Evolutionary conservation across 2,113 vertebrate genomes (phyloP).

Genomic region (Castor canadensis): DNA sequence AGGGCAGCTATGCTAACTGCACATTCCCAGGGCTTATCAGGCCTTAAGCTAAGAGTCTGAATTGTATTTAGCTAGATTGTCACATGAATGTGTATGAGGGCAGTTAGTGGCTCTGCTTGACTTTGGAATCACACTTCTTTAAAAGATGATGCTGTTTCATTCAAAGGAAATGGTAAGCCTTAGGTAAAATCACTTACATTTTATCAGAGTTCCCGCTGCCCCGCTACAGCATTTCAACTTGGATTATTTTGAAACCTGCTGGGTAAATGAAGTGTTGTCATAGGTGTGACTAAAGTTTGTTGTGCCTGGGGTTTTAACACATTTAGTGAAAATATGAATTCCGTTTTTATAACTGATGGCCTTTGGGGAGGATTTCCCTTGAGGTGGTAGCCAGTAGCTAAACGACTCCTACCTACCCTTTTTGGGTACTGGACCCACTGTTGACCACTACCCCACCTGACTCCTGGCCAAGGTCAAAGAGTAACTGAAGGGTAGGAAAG

Average conservation of each 20-base stretch:
- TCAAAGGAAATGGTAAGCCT: neutral
- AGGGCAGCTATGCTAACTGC: neutral
- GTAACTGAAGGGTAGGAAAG: too few species aligned
- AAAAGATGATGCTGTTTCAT: conserved; percentile 15
- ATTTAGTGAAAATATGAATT: neutral
- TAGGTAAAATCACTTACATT: neutral
- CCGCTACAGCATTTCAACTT: neutral
- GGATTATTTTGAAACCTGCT: neutral
- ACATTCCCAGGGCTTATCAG: neutral
- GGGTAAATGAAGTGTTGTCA: neutral
- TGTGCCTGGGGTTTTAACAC: neutral
- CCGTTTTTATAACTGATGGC: neutral
- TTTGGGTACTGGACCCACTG: too few species aligned
- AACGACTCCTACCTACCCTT: too few species aligned
- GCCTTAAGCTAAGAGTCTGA: neutral
- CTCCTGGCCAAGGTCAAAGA: too few species aligned
- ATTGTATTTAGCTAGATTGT: neutral
- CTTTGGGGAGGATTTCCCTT: too few species aligned
- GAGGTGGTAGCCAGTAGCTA: too few species aligned
- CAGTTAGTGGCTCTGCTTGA: neutral
- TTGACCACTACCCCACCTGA: too few species aligned
- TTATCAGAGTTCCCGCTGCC: too few species aligned
- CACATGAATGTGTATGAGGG: neutral
- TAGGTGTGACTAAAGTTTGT: neutral
- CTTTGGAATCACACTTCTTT: neutral